Conservation (phyloP, 92 coral and sea anemone species). For the Paramuricea clavata region DNA sequence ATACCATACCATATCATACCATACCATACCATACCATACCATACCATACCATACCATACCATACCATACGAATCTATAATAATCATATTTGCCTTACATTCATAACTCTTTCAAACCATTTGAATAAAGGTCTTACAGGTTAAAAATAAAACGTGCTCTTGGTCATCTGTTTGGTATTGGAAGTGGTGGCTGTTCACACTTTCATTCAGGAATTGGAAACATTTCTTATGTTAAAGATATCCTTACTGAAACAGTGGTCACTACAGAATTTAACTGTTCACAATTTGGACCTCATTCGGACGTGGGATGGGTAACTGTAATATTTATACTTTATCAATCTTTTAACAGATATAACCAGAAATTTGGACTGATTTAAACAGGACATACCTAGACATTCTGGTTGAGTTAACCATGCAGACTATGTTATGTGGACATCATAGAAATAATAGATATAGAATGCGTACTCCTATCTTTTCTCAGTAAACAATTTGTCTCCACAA, state of each 20-base stretch:
- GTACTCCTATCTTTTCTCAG: too few species aligned
- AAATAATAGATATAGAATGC: too few species aligned
- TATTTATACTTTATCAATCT: not conserved
- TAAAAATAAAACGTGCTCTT: too few species aligned
- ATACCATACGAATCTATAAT: not conserved
- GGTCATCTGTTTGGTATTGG: too few species aligned
- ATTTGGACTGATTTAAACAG: too few species aligned
- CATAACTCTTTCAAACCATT: not conserved
- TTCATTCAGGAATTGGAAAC: not conserved
- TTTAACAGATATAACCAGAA: too few species aligned
- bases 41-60: constrained; percentile 31
- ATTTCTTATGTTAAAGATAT: not conserved
- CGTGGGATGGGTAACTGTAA: constrained; percentile 10
- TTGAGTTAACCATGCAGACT: too few species aligned
- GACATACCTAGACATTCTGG: too few species aligned
- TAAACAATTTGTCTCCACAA: too few species aligned
- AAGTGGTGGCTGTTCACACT: too few species aligned
- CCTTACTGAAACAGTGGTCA: not conserved
- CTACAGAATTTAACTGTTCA: not conserved
- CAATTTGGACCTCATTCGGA: not conserved
- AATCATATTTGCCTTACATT: too few species aligned
- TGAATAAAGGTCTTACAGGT: not conserved
- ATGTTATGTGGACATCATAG: too few species aligned
- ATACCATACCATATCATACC: constrained; percentile 23
- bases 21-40: constrained; percentile 23